Percentiles rank a stretch among this genome's conserved stretches.
Conservation (phyloP, 2,888 invertebrate genomes). For the Colostygia pectinataria region DNA sequence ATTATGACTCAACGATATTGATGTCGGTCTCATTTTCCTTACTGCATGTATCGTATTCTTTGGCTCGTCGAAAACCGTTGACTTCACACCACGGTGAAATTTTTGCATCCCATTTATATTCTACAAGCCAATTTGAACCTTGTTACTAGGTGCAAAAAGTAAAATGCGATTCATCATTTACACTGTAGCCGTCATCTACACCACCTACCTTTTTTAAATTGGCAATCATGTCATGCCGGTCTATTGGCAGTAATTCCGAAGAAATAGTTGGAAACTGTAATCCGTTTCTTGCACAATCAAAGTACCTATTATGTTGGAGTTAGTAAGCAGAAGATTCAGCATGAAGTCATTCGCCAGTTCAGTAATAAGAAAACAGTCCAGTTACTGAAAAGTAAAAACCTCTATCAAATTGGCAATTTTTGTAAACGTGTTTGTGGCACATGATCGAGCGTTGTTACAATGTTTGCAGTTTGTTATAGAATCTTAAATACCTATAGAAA, state of each 20-base stretch:
- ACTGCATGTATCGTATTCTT: conserved; percentile 6
- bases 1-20: conserved; percentile 19
- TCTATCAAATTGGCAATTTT: too few relatives aligned
- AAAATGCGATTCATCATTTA: conserved; percentile 5
- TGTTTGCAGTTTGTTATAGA: neutral
- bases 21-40: neutral
- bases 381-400: too few relatives aligned
- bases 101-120: conserved; percentile 4
- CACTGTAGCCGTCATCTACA: conserved; percentile 19
- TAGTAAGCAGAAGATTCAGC: too few relatives aligned
- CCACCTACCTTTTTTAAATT: conserved; percentile 33
- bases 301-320: too few relatives aligned
- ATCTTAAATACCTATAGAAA: neutral
- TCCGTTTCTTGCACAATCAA: neutral
- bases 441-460: too few relatives aligned
- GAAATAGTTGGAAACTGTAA: conserved; percentile 10
- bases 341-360: too few relatives aligned
- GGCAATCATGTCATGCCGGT: conserved; percentile 32
- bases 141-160: conserved; percentile 1
- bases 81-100: conserved; percentile 14
- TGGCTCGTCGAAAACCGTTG: conserved; percentile 20
- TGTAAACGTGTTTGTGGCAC: too few relatives aligned
- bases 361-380: too few relatives aligned
- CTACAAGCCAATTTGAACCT: conserved; percentile 12
- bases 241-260: conserved; percentile 20